phyloP scores from a whole-genome alignment of 2,888 invertebrate species.

The Macrophya alboannulata region DNA sequence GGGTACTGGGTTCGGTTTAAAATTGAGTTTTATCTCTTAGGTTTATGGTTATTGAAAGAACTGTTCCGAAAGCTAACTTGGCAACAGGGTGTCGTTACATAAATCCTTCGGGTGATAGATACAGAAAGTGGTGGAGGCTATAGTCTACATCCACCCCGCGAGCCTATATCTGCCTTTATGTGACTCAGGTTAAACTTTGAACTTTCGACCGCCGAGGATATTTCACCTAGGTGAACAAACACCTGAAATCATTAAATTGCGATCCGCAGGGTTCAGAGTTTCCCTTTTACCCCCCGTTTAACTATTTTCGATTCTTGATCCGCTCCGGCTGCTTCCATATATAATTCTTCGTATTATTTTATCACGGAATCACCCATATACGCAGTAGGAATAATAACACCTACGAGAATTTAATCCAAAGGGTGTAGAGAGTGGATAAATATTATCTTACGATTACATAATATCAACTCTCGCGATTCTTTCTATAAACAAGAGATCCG shows the following conservation, averaged over 20 bases:
- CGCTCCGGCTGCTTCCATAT: not conserved
- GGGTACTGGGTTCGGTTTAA: constrained; percentile 55
- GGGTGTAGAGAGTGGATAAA: constrained; percentile 23
- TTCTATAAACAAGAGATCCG: constrained; percentile 23
- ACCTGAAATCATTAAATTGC: not conserved
- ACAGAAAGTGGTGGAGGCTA: constrained; percentile 45
- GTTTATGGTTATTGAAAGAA: constrained; percentile 60
- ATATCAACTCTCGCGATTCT: not conserved
- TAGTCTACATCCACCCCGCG: not conserved
- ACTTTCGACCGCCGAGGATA: constrained; percentile 32
- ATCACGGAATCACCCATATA: not conserved
- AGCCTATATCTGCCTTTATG: constrained; percentile 44
- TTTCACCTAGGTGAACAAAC: not conserved
- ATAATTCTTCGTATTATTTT: not conserved
- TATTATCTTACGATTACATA: constrained; percentile 43
- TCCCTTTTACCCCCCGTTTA: too few species aligned
- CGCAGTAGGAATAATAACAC: not conserved
- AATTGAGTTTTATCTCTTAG: constrained; percentile 60
- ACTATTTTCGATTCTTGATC: not conserved
- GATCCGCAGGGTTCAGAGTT: not conserved
- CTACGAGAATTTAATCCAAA: constrained; percentile 4
- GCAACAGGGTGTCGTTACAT: constrained; percentile 59
- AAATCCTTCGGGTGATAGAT: constrained; percentile 57
- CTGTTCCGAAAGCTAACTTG: constrained; percentile 58
- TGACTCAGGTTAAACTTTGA: constrained; percentile 40